A percentile compares a stretch with the other conserved stretches of the same genome.
These are phyloP conservation scores for Bucco capensis DNA, from an alignment of 2,113 vertebrate genomes.

Conservation along the genomic window DNA sequence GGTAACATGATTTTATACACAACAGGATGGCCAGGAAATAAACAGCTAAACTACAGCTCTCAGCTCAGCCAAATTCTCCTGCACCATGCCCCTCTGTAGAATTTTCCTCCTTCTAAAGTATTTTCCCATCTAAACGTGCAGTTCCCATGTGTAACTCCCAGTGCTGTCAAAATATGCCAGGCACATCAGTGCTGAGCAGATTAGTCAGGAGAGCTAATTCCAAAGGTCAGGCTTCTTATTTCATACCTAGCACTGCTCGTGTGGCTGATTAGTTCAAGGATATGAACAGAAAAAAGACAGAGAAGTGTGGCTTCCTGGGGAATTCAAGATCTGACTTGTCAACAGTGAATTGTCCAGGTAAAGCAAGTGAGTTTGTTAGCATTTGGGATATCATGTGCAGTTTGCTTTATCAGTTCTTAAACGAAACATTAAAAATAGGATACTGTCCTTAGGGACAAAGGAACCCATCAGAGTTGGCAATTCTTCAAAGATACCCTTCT, in stretches of 20 bases:
- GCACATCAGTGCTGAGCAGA: constrained; percentile 44
- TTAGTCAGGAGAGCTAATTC: constrained; percentile 41
- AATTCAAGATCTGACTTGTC: not conserved
- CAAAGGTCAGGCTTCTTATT: constrained; percentile 61
- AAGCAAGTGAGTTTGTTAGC: not conserved
- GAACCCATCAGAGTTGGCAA: no score
- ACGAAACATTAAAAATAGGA: not conserved
- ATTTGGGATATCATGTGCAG: not conserved
- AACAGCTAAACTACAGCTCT: not conserved
- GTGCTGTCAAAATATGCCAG: constrained; percentile 37
- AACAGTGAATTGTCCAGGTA: not conserved
- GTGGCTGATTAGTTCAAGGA: constrained; percentile 43
- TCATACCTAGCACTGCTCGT: constrained; percentile 45
- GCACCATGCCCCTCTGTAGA: not conserved
- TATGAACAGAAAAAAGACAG: constrained; percentile 33
- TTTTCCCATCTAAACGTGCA: constrained; percentile 39
- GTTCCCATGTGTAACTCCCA: constrained; percentile 38
- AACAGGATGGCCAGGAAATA: not conserved
- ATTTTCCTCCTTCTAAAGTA: not conserved
- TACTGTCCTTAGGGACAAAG: no score
- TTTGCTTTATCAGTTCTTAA: not conserved
- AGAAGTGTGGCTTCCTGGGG: constrained; percentile 6
- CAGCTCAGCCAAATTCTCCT: not conserved
- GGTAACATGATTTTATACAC: not conserved
- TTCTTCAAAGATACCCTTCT: no score